These are phyloP conservation scores for Drosophila tsacasi DNA, from an alignment of 1,140 invertebrate species.

Conservation along the genomic window DNA sequence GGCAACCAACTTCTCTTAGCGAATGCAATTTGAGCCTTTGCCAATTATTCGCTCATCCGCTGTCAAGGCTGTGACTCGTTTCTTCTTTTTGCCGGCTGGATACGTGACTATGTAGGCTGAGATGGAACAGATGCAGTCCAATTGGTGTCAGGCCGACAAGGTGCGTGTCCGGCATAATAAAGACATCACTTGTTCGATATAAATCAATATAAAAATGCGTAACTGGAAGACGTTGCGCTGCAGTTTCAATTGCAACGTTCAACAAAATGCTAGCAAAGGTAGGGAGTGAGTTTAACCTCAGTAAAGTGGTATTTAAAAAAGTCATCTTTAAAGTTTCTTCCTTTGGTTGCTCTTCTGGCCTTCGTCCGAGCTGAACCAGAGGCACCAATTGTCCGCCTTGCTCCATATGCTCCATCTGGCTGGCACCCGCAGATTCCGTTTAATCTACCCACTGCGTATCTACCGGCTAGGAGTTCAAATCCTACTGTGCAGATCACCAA, in stretches of 20 bases:
- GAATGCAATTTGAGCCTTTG: slow-evolving; percentile 53
- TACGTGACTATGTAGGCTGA: slow-evolving; percentile 71
- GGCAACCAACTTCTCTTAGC: neutral
- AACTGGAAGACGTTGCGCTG: slow-evolving; percentile 19
- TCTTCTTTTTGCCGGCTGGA: slow-evolving; percentile 42
- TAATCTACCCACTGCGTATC: slow-evolving; percentile 54
- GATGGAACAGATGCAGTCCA: slow-evolving; percentile 62
- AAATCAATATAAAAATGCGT: slow-evolving; percentile 67
- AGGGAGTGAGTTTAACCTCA: neutral
- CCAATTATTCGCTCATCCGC: slow-evolving; percentile 67
- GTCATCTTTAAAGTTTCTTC: slow-evolving; percentile 21
- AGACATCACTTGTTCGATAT: slow-evolving; percentile 12
- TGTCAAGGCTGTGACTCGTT: slow-evolving; percentile 58
- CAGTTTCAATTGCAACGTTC: slow-evolving; percentile 54
- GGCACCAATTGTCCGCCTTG: slow-evolving; percentile 13
- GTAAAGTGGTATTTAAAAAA: neutral
- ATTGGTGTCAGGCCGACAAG: slow-evolving; percentile 50
- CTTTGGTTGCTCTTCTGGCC: slow-evolving; percentile 1
- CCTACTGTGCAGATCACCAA: slow-evolving; percentile 63
- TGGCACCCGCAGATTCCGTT: slow-evolving; percentile 75
- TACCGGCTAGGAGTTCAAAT: slow-evolving; percentile 7
- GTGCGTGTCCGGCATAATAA: slow-evolving; percentile 56
- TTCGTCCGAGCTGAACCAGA: slow-evolving; percentile 3
- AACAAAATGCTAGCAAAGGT: slow-evolving; percentile 65
- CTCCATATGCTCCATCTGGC: slow-evolving; percentile 68